Conservation (phyloP, 2,113 vertebrate species). For the Anseranas semipalmata region DNA sequence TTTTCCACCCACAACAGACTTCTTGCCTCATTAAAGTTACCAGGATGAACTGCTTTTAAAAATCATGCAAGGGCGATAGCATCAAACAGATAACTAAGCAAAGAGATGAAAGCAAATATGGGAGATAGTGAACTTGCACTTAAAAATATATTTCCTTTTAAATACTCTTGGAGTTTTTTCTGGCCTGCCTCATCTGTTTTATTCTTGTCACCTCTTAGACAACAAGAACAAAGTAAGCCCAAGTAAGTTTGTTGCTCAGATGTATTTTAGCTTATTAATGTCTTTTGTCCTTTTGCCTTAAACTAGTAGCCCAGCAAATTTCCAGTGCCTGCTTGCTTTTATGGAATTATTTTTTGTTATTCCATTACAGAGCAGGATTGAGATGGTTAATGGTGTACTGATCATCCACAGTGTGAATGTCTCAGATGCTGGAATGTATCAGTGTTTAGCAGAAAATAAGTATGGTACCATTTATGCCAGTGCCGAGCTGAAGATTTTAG, state of each 20-base stretch:
- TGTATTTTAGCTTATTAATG: background rate
- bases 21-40: background rate
- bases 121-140: background rate
- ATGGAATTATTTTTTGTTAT: constrained; percentile 5
- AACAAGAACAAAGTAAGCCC: background rate
- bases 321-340: background rate
- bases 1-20: background rate
- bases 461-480: constrained; percentile 88
- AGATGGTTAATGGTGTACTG: constrained; percentile 87
- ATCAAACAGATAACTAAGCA: background rate
- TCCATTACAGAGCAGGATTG: constrained; percentile 85
- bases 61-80: background rate
- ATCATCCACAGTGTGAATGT: constrained; percentile 85
- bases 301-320: background rate
- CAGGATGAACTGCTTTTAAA: background rate
- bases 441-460: constrained; percentile 94
- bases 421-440: constrained; percentile 96
- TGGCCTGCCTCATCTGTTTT: background rate
- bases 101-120: background rate
- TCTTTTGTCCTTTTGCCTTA: background rate
- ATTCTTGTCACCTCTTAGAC: background rate
- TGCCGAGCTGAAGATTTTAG: constrained; percentile 90
- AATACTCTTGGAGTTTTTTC: background rate
- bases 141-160: background rate
- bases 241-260: background rate